Evolutionary conservation across 2,888 invertebrate species (phyloP), one percentile per base, ranked within the genome.

Genomic region (Scaptomyza reducta): DNA sequence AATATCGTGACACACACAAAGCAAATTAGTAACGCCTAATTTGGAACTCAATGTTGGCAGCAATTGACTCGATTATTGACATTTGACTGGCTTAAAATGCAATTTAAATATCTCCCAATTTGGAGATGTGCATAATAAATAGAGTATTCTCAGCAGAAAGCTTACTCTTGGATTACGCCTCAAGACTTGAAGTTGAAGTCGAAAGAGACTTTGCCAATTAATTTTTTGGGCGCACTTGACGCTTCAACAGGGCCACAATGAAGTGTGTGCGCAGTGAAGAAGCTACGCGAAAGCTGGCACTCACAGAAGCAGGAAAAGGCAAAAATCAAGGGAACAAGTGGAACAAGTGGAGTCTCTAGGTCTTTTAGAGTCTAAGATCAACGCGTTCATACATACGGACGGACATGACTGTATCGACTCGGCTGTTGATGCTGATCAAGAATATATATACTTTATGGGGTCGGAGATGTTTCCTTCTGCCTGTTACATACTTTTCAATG

Each of bases 21-120:
- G 71, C 71, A 73, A 84, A 87, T 84, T 84, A 87, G 79, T 84
- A 72, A 79, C 79, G 87, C 84, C 70, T 76, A 87, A 84, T 86
- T 84, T 87, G 77, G 60, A 78, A 68, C 72, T 71, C 79, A 81
- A 79, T 81, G 68, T 74, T 56, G 66, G 59, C 79, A 64, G 68
- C 79, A 81, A 82, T 77, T 72, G 77, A 74, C 70, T 75, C 64
- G 69, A 67, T 61, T 79, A 62, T 74, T 61, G 61, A 44, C 61
- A 60, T 47, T 41, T 68, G 70, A 75, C 75, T 73, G 57, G 68
- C 70, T 59, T 64, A 47, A 67, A 79, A 71, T 77, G 77, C 77
- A 81, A 69, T 77, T 77, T 59, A 69, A 80, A 77, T 57, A 58
- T 41, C 47, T 25, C 6, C 22, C 56, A 56, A 57, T 62, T 73